phyloP scores from a whole-genome alignment of 2,113 vertebrate species.

The Lamprotornis superbus region DNA sequence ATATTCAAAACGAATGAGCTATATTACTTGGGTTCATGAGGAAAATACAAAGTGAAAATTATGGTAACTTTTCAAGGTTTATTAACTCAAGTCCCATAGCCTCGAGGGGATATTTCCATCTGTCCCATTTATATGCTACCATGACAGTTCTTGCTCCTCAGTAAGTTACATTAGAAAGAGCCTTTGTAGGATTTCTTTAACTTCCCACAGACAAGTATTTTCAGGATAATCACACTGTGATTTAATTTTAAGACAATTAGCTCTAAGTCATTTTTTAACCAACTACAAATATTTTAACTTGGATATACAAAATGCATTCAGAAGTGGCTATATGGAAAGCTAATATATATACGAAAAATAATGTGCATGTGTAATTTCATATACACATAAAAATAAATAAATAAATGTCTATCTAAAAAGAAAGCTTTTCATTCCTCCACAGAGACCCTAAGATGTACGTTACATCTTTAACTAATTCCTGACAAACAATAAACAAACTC shows the following conservation, averaged over 20 bases:
- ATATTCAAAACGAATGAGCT: slow-evolving; percentile 47
- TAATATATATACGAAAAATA: not conserved
- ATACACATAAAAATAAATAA: not conserved
- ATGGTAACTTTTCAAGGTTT: slow-evolving; percentile 62
- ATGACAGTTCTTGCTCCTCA: slow-evolving; percentile 4
- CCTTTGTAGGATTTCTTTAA: not conserved
- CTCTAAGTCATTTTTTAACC: not conserved
- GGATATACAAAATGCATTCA: not conserved
- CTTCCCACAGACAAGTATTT: not conserved
- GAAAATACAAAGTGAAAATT: slow-evolving; percentile 57
- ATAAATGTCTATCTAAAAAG: not conserved
- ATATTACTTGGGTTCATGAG: slow-evolving; percentile 41
- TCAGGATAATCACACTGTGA: not conserved
- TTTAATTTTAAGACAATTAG: slow-evolving; percentile 6
- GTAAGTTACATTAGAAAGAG: not conserved
- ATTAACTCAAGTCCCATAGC: slow-evolving; percentile 57
- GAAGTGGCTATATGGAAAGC: not conserved
- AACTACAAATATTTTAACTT: not conserved
- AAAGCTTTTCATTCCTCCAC: not conserved
- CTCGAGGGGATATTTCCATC: slow-evolving; percentile 29
- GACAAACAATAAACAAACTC: not conserved
- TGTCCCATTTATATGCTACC: slow-evolving; percentile 29
- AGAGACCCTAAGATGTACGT: not conserved
- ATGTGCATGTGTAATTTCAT: not conserved
- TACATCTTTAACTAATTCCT: not conserved